Evolutionary conservation across 37 sponge, comb jelly and placozoan genomes (phyloP).

Genomic region (Hexactinellida sp.): DNA sequence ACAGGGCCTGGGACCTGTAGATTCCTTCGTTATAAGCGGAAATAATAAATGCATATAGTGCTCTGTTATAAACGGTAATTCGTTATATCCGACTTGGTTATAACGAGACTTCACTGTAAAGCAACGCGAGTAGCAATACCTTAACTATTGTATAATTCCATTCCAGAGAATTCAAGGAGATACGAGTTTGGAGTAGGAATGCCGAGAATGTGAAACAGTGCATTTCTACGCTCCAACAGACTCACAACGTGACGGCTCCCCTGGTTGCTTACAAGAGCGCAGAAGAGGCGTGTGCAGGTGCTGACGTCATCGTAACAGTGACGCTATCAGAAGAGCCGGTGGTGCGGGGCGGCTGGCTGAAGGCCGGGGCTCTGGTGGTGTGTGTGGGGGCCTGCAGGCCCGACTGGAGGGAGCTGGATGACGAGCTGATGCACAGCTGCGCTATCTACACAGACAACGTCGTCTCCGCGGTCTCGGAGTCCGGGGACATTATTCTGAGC

Average conservation of each 20-base stretch:
- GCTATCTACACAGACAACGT: slow-evolving; percentile 58
- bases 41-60: too few relatives aligned
- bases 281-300: slow-evolving; percentile 58
- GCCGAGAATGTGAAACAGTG: slow-evolving; percentile 25
- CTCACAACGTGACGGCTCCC: background rate
- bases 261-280: slow-evolving; percentile 27
- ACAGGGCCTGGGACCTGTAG: background rate
- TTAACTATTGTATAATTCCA: too few relatives aligned
- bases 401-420: slow-evolving; percentile 70
- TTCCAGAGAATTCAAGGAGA: slow-evolving; percentile 18
- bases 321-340: slow-evolving; percentile 70
- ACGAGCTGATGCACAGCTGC: slow-evolving; percentile 65
- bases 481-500: slow-evolving; percentile 72
- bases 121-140: too few relatives aligned
- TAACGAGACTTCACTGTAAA: too few relatives aligned
- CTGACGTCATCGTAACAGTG: slow-evolving; percentile 76
- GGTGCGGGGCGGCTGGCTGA: slow-evolving; percentile 64
- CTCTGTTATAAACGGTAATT: too few relatives aligned
- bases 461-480: slow-evolving; percentile 61
- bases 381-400: slow-evolving; percentile 71
- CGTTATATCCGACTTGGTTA: too few relatives aligned
- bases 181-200: slow-evolving; percentile 66
- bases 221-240: slow-evolving; percentile 50
- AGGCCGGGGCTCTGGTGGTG: slow-evolving; percentile 64
- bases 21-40: too few relatives aligned